Percentiles rank a stretch among this genome's conserved stretches.
Conservation (phyloP, 2,797 vertebrate genomes). For the Spondyliosoma cantharus region DNA sequence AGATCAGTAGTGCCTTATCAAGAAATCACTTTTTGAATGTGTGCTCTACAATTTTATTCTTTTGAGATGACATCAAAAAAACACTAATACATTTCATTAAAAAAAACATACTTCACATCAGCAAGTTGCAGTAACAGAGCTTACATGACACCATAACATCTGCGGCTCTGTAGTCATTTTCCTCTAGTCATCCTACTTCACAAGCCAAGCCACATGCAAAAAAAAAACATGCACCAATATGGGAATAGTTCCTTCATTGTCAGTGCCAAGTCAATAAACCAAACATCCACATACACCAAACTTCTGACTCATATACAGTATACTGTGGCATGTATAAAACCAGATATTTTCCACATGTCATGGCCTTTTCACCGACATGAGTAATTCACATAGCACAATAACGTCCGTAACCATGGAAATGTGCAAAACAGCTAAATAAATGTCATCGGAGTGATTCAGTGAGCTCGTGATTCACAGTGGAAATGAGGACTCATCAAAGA, state of each 20-base stretch:
- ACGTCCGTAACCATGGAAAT: slow-evolving; percentile 69
- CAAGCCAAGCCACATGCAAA: slow-evolving; percentile 73
- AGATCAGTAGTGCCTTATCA: slow-evolving; percentile 28
- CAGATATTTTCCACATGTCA: slow-evolving; percentile 59
- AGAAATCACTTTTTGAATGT: slow-evolving; percentile 52
- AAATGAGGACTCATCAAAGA: slow-evolving; percentile 69
- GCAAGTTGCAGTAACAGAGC: slow-evolving; percentile 75
- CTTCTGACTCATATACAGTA: slow-evolving; percentile 58
- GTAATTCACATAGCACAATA: slow-evolving; percentile 59
- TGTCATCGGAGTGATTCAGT: slow-evolving; percentile 64
- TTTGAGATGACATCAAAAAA: slow-evolving; percentile 45
- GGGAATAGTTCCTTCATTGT: slow-evolving; percentile 55
- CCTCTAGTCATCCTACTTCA: slow-evolving; percentile 47
- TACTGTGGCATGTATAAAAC: slow-evolving; percentile 55
- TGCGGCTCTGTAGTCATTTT: slow-evolving; percentile 44
- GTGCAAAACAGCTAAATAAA: slow-evolving; percentile 75
- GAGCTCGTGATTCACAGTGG: slow-evolving; percentile 80
- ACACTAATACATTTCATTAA: slow-evolving; percentile 48
- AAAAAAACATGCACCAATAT: slow-evolving; percentile 67
- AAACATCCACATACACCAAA: slow-evolving; percentile 47
- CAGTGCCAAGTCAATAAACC: slow-evolving; percentile 46
- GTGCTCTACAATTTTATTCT: slow-evolving; percentile 72
- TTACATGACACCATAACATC: slow-evolving; percentile 43
- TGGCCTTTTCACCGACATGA: slow-evolving; percentile 52
- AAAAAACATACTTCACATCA: slow-evolving; percentile 61